These are phyloP conservation scores for Plecotus auritus DNA, from an alignment of 2,113 vertebrate species.

Conservation along the genomic window DNA sequence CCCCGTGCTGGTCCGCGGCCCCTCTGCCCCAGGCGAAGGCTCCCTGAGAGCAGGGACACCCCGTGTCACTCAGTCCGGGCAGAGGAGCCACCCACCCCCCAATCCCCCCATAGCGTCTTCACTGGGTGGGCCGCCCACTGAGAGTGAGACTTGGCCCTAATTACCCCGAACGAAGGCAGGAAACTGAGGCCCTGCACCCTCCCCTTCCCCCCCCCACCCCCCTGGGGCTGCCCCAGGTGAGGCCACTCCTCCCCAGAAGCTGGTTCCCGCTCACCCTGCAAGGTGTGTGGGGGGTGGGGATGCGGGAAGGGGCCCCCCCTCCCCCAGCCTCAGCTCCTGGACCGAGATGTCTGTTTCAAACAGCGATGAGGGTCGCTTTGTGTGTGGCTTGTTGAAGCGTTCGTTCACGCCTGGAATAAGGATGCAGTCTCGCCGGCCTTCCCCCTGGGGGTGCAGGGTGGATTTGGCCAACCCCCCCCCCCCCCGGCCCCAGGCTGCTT, in stretches of 20 bases:
- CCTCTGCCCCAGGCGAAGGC: not conserved
- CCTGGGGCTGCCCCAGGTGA: not conserved
- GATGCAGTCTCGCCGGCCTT: not conserved
- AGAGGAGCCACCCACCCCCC: not conserved
- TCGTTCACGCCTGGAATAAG: not conserved
- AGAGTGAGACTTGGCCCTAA: not conserved
- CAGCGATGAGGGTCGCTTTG: not conserved
- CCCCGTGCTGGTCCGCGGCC: accelerated
- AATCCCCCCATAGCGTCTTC: not conserved
- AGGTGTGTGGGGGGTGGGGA: not conserved
- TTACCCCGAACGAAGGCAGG: not conserved
- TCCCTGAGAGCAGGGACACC: not conserved
- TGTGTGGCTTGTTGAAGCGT: not conserved
- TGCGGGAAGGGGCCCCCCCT: no score
- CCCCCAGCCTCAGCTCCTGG: no score
- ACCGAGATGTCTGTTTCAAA: not conserved
- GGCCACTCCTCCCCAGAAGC: not conserved
- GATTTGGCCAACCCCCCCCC: no score
- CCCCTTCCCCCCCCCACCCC: not conserved
- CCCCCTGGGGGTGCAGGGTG: not conserved
- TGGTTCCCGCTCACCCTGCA: no score
- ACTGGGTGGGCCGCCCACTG: accelerated
- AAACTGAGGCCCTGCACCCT: not conserved
- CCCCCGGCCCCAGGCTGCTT: no score
- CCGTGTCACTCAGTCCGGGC: not conserved